phyloP scores from a whole-genome alignment of 1,140 invertebrate species.

The Probaryconus sp. region DNA sequence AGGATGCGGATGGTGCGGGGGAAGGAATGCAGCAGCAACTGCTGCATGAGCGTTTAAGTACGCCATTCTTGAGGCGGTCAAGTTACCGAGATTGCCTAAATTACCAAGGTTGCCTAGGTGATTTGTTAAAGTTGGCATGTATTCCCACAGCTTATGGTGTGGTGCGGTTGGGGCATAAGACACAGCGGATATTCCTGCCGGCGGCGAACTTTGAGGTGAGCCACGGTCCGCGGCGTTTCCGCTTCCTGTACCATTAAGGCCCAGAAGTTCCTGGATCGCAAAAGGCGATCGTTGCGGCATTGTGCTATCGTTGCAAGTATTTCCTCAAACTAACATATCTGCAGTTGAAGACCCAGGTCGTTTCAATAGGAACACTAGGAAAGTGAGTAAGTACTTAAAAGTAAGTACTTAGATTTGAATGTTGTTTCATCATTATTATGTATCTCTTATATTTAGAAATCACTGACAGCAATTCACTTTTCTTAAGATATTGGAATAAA shows the following conservation, averaged over 20 bases:
- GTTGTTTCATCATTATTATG: too few species aligned
- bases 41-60: slow-evolving; percentile 92
- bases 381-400: slow-evolving; percentile 35
- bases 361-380: slow-evolving; percentile 5
- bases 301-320: slow-evolving; percentile 60
- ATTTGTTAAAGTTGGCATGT: slow-evolving; percentile 76
- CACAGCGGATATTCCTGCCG: slow-evolving; percentile 77
- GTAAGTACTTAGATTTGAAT: too few species aligned
- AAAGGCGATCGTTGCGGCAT: slow-evolving; percentile 93
- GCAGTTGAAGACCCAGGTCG: not conserved
- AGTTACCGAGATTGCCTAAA: slow-evolving; percentile 74
- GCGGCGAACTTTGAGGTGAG: slow-evolving; percentile 77
- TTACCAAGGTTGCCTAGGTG: slow-evolving; percentile 73
- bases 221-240: slow-evolving; percentile 72
- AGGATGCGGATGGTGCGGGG: slow-evolving; percentile 80
- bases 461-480: too few species aligned
- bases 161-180: slow-evolving; percentile 77
- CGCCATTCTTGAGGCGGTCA: slow-evolving; percentile 87
- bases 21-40: slow-evolving; percentile 91
- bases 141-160: slow-evolving; percentile 77
- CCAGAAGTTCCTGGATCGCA: slow-evolving; percentile 93
- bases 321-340: slow-evolving; percentile 51
- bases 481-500: too few species aligned
- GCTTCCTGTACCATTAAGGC: slow-evolving; percentile 81
- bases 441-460: too few species aligned